Conservation (phyloP, 2,888 invertebrate species). For the Buathra laborator region DNA sequence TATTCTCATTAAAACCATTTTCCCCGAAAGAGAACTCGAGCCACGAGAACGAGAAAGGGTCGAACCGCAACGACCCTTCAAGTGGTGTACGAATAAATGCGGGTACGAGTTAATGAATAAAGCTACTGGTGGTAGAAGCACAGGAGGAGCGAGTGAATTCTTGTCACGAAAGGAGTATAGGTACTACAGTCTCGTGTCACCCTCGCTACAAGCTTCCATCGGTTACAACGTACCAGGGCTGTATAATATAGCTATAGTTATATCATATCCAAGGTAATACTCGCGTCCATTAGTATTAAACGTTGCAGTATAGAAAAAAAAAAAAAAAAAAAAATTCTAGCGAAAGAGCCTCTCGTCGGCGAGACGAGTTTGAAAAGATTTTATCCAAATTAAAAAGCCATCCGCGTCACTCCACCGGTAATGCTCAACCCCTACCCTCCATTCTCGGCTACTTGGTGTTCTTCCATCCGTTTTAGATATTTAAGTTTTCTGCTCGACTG, state of each 20-base stretch:
- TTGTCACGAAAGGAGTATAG: conserved; percentile 27
- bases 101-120: conserved; percentile 20
- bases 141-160: conserved; percentile 9
- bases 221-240: not conserved
- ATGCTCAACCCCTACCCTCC: conserved; percentile 25
- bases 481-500: conserved; percentile 25
- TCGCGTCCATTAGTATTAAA: conserved; percentile 63
- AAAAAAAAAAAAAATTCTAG: conserved; percentile 21
- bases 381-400: conserved; percentile 67
- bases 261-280: conserved; percentile 37
- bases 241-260: not conserved
- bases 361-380: conserved; percentile 61
- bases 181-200: conserved; percentile 45
- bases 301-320: conserved; percentile 42
- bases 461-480: conserved; percentile 52
- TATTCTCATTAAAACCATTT: conserved; percentile 42
- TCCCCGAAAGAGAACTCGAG: not conserved
- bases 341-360: conserved; percentile 45
- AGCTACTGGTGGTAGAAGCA: conserved; percentile 3
- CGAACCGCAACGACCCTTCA: conserved; percentile 35
- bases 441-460: not conserved
- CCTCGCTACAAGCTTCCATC: conserved; percentile 14
- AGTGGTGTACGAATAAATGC: conserved; percentile 21
- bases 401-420: conserved; percentile 52
- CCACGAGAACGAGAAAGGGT: conserved; percentile 20